A percentile compares a stretch with the other conserved stretches of the same genome.
Evolutionary conservation across 2,113 vertebrate genomes (phyloP).

Genomic region (Genyomyrus donnyi): DNA sequence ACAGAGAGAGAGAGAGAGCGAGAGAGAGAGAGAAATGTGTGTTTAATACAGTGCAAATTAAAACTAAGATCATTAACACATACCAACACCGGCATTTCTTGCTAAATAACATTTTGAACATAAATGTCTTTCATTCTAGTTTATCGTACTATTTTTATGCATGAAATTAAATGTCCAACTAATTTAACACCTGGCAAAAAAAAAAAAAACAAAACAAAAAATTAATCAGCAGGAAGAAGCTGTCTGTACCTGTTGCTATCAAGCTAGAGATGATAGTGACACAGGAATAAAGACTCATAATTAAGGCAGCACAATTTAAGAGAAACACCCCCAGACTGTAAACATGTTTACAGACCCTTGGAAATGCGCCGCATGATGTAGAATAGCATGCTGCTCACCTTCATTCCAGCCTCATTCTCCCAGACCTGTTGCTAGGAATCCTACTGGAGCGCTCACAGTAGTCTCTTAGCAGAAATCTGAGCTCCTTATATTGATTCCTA

Average conservation of each 20-base stretch:
- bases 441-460: constrained; percentile 37
- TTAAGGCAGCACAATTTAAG: neutral
- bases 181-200: constrained; percentile 23
- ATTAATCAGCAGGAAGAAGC: neutral
- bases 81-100: neutral
- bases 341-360: constrained; percentile 36
- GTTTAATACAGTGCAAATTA: neutral
- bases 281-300: constrained; percentile 26
- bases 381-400: constrained; percentile 48
- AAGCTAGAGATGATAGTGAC: constrained; percentile 40
- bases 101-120: neutral
- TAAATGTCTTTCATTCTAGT: neutral
- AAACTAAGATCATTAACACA: constrained; percentile 20
- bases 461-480: constrained; percentile 19
- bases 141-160: neutral
- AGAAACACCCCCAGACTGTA: constrained; percentile 19
- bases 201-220: neutral
- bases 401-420: constrained; percentile 47
- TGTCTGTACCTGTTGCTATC: constrained; percentile 60
- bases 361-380: constrained; percentile 15
- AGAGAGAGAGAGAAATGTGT: neutral
- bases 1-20: neutral
- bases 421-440: constrained; percentile 59
- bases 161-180: constrained; percentile 5
- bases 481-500: constrained; percentile 32